phyloP scores from a whole-genome alignment of 2,888 invertebrate species.

The Lysandra bellargus region DNA sequence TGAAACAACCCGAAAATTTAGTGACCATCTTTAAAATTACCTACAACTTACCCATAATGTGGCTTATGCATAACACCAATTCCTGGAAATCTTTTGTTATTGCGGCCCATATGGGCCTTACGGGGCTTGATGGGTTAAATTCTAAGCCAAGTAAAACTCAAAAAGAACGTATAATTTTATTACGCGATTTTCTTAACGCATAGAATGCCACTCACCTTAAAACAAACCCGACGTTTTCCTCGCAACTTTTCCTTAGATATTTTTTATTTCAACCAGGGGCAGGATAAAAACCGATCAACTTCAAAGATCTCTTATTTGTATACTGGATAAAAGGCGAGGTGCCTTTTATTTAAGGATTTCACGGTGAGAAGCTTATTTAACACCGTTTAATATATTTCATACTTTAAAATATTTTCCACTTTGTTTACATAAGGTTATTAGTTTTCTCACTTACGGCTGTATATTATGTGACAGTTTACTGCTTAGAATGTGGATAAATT shows the following conservation, averaged over 20 bases:
- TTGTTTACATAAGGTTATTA: background rate
- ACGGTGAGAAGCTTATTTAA: background rate
- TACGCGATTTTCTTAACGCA: background rate
- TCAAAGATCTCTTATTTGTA: constrained; percentile 21
- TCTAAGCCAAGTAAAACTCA: background rate
- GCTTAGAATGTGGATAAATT: no score
- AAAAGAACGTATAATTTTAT: background rate
- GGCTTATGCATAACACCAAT: background rate
- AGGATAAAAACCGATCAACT: constrained; percentile 21
- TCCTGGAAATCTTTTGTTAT: no score
- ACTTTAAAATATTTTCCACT: constrained; percentile 24
- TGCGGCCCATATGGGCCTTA: no score
- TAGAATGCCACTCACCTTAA: constrained; percentile 14
- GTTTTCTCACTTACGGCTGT: background rate
- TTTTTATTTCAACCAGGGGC: constrained; percentile 10
- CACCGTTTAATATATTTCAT: constrained; percentile 11
- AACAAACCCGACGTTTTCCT: background rate
- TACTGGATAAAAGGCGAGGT: constrained; percentile 21
- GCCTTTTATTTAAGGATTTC: constrained; percentile 15
- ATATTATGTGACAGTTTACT: no score
- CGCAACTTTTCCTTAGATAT: background rate
- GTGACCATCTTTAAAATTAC: no score
- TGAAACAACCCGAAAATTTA: no score
- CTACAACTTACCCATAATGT: no score
- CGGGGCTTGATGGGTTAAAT: background rate